A percentile compares a stretch with the other conserved stretches of the same genome.
Evolutionary conservation across 2,797 vertebrate species (phyloP).

Genomic region (Naso thynnoides): DNA sequence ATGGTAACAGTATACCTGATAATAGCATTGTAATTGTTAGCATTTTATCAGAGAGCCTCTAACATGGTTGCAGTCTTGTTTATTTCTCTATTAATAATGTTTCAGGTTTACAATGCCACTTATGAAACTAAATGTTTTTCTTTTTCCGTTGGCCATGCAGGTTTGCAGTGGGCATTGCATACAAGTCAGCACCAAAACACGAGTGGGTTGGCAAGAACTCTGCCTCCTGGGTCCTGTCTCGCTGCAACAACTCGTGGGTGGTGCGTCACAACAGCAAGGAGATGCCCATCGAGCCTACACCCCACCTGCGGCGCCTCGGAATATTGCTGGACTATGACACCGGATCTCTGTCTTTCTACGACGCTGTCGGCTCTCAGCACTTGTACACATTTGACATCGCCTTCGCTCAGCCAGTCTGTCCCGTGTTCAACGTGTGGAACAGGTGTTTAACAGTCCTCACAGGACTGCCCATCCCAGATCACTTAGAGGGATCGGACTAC

Average conservation of each 20-base stretch:
- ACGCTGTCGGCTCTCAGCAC: slow-evolving; percentile 95
- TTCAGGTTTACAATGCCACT: neutral
- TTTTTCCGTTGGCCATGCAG: slow-evolving; percentile 69
- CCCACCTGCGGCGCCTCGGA: slow-evolving; percentile 93
- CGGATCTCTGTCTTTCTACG: slow-evolving; percentile 95
- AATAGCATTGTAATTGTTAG: neutral
- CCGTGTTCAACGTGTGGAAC: slow-evolving; percentile 99
- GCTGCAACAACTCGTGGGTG: slow-evolving; percentile 96
- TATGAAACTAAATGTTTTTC: neutral
- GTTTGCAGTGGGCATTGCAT: slow-evolving; percentile 97
- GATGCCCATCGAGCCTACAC: slow-evolving; percentile 92
- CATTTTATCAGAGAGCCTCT: neutral
- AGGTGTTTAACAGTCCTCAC: slow-evolving; percentile 96
- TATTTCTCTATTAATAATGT: neutral
- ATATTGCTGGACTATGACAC: slow-evolving; percentile 97
- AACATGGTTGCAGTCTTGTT: neutral
- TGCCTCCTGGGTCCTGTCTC: slow-evolving; percentile 95
- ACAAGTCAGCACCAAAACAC: slow-evolving; percentile 96
- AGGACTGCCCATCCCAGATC: slow-evolving; percentile 97
- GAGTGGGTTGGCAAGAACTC: slow-evolving; percentile 99
- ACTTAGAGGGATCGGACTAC: slow-evolving; percentile 92
- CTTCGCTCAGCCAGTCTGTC: slow-evolving; percentile 95
- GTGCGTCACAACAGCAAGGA: slow-evolving; percentile 97
- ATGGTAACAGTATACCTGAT: neutral
- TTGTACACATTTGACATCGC: slow-evolving; percentile 95